Percentiles rank a stretch among this genome's conserved stretches.
phyloP scores from a whole-genome alignment of 53 echinoderm and acorn worm species.

The Pentamera pediparva region DNA sequence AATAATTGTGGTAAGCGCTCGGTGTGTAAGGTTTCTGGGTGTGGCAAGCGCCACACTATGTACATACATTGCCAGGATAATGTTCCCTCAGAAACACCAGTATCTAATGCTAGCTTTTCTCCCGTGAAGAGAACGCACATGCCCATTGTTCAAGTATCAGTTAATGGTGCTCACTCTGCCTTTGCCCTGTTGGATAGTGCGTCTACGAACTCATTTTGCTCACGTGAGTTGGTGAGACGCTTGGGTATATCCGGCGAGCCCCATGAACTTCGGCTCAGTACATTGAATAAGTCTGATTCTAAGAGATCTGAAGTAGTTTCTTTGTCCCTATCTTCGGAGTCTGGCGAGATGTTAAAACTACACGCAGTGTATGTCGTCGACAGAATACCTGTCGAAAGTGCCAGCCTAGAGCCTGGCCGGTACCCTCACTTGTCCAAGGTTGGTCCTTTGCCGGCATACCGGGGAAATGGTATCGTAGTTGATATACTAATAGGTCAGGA shows the following conservation, averaged over 20 bases:
- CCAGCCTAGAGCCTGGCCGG: neutral
- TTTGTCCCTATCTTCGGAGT: neutral
- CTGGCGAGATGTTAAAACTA: slow-evolving; percentile 24
- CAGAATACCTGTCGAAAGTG: slow-evolving; percentile 35
- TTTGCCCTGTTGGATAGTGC: slow-evolving; percentile 37
- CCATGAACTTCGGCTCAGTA: slow-evolving; percentile 19
- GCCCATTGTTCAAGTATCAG: slow-evolving; percentile 22
- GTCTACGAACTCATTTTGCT: slow-evolving; percentile 46
- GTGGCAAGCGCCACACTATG: slow-evolving; percentile 43
- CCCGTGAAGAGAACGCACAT: slow-evolving; percentile 1
- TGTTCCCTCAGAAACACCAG: neutral
- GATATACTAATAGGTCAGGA: slow-evolving; percentile 45
- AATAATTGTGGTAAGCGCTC: slow-evolving; percentile 16
- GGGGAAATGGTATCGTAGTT: slow-evolving; percentile 7
- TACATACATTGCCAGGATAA: slow-evolving; percentile 23
- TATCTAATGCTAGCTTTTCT: slow-evolving; percentile 36
- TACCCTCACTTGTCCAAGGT: slow-evolving; percentile 15
- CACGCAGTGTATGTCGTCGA: slow-evolving; percentile 35
- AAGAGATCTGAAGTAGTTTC: slow-evolving; percentile 26
- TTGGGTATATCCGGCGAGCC: slow-evolving; percentile 29
- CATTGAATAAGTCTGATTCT: slow-evolving; percentile 25
- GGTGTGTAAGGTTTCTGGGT: slow-evolving; percentile 21
- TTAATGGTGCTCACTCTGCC: slow-evolving; percentile 11
- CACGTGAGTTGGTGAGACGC: slow-evolving; percentile 9
- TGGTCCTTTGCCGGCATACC: slow-evolving; percentile 29